Percentiles rank a stretch among this genome's conserved stretches.
These are phyloP conservation scores for Clytia hemisphaerica DNA, from an alignment of 30 jellyfish, hydroid and myxozoan genomes.

Conservation along the genomic window DNA sequence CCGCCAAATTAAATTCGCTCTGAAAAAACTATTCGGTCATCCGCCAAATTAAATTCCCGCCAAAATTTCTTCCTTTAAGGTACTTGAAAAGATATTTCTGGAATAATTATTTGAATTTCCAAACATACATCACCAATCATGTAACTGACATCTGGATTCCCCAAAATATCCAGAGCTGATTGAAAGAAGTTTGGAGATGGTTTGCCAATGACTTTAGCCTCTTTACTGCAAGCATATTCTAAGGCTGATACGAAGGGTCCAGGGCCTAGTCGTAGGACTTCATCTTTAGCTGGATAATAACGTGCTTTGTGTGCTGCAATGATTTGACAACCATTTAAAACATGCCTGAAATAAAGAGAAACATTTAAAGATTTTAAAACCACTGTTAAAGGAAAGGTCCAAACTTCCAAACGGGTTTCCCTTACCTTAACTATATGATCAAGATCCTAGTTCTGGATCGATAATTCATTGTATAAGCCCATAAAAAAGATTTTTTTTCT, in stretches of 20 bases:
- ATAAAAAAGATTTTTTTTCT: too few relatives aligned
- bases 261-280: slow-evolving; percentile 28
- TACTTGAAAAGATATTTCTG: too few relatives aligned
- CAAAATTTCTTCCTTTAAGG: too few relatives aligned
- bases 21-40: too few relatives aligned
- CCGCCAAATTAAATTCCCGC: too few relatives aligned
- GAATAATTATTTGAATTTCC: not conserved
- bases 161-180: slow-evolving; percentile 1
- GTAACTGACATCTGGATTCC: not conserved
- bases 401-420: not conserved
- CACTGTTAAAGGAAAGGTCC: not conserved
- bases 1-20: too few relatives aligned
- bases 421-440: too few relatives aligned
- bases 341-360: not conserved
- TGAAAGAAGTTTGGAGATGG: slow-evolving; percentile 12
- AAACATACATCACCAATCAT: slow-evolving; percentile 33
- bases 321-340: slow-evolving; percentile 9
- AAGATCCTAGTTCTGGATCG: too few relatives aligned
- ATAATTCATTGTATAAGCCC: too few relatives aligned
- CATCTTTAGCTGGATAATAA: not conserved
- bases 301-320: slow-evolving; percentile 42
- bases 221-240: slow-evolving; percentile 19
- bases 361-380: not conserved
- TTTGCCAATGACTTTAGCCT: slow-evolving; percentile 23
- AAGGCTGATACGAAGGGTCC: slow-evolving; percentile 36